Evolutionary conservation across 2,113 vertebrate genomes (phyloP), one percentile per base, ranked within the genome.

Genomic region (Anser cygnoides): DNA sequence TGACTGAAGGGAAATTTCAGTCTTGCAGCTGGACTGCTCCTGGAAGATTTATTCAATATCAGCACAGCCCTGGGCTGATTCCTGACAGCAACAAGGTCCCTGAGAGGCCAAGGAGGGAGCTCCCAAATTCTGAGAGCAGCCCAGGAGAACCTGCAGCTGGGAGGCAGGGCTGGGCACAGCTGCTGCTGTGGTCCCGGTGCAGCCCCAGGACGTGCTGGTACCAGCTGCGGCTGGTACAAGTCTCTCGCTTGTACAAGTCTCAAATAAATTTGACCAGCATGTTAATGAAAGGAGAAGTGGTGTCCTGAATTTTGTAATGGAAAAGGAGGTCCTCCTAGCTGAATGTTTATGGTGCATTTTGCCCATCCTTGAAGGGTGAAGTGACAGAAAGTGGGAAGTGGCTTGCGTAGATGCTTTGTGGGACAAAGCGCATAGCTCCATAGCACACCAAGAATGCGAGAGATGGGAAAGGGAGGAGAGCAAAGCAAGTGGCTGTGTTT

Each of bases 381-480:
- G 50, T 13, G 68, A 35, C n/a, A 35, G 21, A 70, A 49, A 26
- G 44, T 33, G 15, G 25, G 46, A 71, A 71, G 67, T 18, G 16
- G 33, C 22, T 26, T 25, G 18, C 19, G 55, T 18, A 58, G 55
- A 58, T 33, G 31, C 54, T 16, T 29, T 31, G 16, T 15, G 71
- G 50, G 19, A 71, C 10, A 55, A 78, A 87, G 41, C 11, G 71
- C 0, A 0, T 54, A 29, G 33, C 62, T 83, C 2, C 0, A 12
- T 18, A n/a, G 66, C 22, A 49, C 13, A 19, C 44, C 66, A n/a
- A 63, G 81, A 54, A 31, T 10, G 11, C 1, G 3, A 17, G 15
- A 65, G n/a, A 22, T 33, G 44, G 35, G 58, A 67, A 44, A 85
- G 43, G 22, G 22, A 46, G 55, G 68, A 84, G n/a, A 87, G n/a